Evolutionary conservation across 2,888 invertebrate genomes (phyloP), one percentile per base, ranked within the genome.

Genomic region (Sphecodes monilicornis): DNA sequence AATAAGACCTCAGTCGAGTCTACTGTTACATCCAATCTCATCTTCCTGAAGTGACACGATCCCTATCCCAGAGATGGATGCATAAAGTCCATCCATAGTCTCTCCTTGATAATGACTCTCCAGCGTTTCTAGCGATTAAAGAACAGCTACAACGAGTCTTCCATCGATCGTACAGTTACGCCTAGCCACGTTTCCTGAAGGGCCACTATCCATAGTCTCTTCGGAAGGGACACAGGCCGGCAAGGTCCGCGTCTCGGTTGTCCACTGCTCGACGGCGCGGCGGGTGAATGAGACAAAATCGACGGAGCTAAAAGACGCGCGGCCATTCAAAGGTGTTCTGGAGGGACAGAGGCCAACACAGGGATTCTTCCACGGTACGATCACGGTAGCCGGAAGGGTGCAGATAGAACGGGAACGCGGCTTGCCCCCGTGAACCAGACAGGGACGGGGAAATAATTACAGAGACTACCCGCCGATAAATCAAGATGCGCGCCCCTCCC

Each of bases 391-490:
- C 93, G 92, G 92, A 93, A 93, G 93, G 93, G 90, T 90, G 91
- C 90, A 85, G 89, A 85, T 90, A 88, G 86, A 80, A 82, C 79
- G 87, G 69, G 78, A 64, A 74, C 76, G 70, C 39, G 57, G 60
- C 80, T 80, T 68, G 85, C 80, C 79, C 50, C 82, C 54, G 74
- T 76, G 71, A 66, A 77, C 54, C 41, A 87, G 86, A 91, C 90
- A 89, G 88, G 90, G 92, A 93, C 92, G 90, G 92, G 92, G 92
- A 93, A 94, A 94, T 94, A 94, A 94, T 94, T 94, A 93, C 93
- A 94, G 94, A 93, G 93, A 93, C 93, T 93, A 93, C 92, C 91
- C 92, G 92, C 93, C 94, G 93, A 94, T 94, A 94, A 94, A 94
- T 94, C 94, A 94, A 93, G 92, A 91, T 92, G 78, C 78, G 75